phyloP scores from a whole-genome alignment of 2,888 invertebrate species.

The Aproaerema taeniolella region DNA sequence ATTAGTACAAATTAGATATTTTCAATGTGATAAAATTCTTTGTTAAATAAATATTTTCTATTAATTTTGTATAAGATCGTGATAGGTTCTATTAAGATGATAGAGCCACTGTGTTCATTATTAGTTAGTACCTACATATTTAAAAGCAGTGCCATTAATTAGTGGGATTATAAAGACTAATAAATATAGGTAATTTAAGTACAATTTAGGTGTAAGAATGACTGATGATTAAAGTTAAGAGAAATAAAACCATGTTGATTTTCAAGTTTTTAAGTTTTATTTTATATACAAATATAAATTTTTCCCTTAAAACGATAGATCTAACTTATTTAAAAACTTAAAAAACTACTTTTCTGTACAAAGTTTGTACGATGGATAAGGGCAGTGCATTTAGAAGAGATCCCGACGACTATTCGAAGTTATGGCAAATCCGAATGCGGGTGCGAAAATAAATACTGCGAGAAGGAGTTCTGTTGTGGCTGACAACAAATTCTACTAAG shows the following conservation, averaged over 20 bases:
- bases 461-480: background rate
- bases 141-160: no score
- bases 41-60: no score
- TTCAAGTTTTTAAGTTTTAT: conserved; percentile 35
- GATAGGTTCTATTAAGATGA: no score
- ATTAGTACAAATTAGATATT: no score
- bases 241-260: conserved; percentile 25
- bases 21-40: no score
- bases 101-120: no score
- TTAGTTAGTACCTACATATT: no score
- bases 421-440: conserved; percentile 36
- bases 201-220: conserved; percentile 44
- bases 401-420: conserved; percentile 31
- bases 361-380: conserved; percentile 47
- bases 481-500: background rate
- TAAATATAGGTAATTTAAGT: no score
- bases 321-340: conserved; percentile 58
- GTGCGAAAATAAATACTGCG: conserved; percentile 35
- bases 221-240: conserved; percentile 21
- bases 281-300: conserved; percentile 71
- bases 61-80: no score
- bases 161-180: no score
- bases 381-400: conserved; percentile 49
- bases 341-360: conserved; percentile 57
- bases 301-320: conserved; percentile 59